Conservation (phyloP, 2,888 invertebrate species). For the Apamea crenata region DNA sequence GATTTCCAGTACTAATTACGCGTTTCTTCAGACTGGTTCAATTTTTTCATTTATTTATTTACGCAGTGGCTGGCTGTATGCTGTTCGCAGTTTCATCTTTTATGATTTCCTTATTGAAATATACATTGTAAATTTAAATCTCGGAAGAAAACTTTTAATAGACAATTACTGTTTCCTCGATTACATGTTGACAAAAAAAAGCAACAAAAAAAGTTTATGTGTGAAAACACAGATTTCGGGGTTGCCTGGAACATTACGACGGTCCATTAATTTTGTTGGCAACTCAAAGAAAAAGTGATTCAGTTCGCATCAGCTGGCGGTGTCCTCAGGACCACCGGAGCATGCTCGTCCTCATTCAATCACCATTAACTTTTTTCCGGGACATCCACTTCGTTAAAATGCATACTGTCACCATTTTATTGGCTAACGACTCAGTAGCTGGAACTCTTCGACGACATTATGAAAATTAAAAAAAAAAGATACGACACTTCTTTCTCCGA, state of each 20-base stretch:
- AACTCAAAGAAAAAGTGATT: conserved; percentile 70
- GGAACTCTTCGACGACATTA: conserved; percentile 35
- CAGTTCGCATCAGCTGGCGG: conserved; percentile 68
- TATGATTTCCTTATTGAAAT: conserved; percentile 54
- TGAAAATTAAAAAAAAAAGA: conserved; percentile 35
- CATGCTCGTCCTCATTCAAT: conserved; percentile 78
- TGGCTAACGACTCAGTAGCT: conserved; percentile 49
- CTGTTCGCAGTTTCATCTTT: conserved; percentile 33
- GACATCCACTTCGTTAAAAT: conserved; percentile 72
- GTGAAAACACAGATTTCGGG: conserved; percentile 47
- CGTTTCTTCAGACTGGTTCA: conserved; percentile 38
- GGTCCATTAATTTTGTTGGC: conserved; percentile 72
- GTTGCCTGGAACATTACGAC: conserved; percentile 55
- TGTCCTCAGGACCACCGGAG: conserved; percentile 72
- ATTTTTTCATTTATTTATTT: conserved; percentile 44
- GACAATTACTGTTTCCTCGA: conserved; percentile 46
- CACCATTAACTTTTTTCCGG: conserved; percentile 77
- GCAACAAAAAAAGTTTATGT: conserved; percentile 15
- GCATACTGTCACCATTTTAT: conserved; percentile 66
- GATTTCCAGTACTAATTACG: conserved; percentile 64
- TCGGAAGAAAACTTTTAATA: conserved; percentile 26
- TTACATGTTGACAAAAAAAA: conserved; percentile 29
- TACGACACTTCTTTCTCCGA: conserved; percentile 31
- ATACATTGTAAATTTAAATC: conserved; percentile 37
- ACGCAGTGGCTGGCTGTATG: neutral